These are phyloP conservation scores for Nipponacmea schrenckii DNA, from an alignment of 2,888 invertebrate genomes.

Conservation along the genomic window DNA sequence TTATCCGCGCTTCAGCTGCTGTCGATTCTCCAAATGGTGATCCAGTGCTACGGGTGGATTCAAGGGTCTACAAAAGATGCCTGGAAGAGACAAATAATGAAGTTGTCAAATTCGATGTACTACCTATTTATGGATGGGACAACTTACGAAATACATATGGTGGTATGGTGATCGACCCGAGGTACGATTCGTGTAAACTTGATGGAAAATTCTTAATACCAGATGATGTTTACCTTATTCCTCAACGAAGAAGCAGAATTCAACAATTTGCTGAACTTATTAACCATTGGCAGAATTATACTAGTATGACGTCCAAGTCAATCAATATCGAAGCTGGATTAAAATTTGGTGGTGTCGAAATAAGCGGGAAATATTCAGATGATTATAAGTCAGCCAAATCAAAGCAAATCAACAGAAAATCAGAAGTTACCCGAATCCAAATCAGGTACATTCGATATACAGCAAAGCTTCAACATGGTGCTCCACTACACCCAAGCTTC, in stretches of 20 bases:
- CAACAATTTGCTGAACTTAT: constrained; percentile 48
- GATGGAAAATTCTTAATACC: constrained; percentile 56
- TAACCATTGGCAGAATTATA: constrained; percentile 38
- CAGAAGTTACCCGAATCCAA: constrained; percentile 39
- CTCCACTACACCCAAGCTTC: constrained; percentile 40
- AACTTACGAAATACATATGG: constrained; percentile 52
- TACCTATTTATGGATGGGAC: constrained; percentile 59
- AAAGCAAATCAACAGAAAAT: constrained; percentile 41
- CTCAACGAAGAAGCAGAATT: constrained; percentile 47
- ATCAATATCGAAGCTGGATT: constrained; percentile 47
- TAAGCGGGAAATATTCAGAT: constrained; percentile 50
- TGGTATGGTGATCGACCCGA: constrained; percentile 37
- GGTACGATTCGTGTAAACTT: constrained; percentile 35
- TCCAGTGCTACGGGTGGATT: too few relatives aligned
- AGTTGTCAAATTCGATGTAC: constrained; percentile 40
- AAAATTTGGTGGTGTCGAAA: constrained; percentile 28
- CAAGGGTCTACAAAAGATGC: too few relatives aligned
- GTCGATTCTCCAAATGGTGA: too few relatives aligned
- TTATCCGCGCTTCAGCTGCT: too few relatives aligned
- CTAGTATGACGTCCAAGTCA: constrained; percentile 39
- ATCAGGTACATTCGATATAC: constrained; percentile 40
- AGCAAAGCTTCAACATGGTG: constrained; percentile 41
- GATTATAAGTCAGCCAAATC: constrained; percentile 41
- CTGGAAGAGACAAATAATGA: not conserved
- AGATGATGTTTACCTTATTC: constrained; percentile 45